phyloP scores from a whole-genome alignment of 1,140 invertebrate genomes.

The Olivierus martensii region DNA sequence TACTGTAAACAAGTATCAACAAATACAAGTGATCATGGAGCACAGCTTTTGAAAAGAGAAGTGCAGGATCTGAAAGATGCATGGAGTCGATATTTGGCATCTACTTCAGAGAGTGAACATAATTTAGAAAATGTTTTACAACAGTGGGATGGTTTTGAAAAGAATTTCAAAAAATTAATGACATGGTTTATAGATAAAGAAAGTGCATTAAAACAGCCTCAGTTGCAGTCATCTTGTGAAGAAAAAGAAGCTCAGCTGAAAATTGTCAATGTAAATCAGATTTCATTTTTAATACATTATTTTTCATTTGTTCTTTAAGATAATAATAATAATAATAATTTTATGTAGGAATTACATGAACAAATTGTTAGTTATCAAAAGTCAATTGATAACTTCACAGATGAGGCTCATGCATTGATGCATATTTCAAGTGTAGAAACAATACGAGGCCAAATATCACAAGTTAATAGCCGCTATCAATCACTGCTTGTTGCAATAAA shows the following conservation, averaged over 20 bases:
- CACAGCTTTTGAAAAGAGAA: slow-evolving; percentile 55
- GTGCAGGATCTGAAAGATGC: slow-evolving; percentile 40
- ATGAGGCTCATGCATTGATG: slow-evolving; percentile 71
- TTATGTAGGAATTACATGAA: slow-evolving; percentile 31
- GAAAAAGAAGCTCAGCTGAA: slow-evolving; percentile 68
- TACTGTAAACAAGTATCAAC: slow-evolving; percentile 53
- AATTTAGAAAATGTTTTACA: slow-evolving; percentile 52
- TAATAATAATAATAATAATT: slow-evolving; percentile 1
- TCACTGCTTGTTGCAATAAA: slow-evolving; percentile 39
- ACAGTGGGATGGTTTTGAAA: slow-evolving; percentile 80
- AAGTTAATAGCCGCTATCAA: slow-evolving; percentile 74
- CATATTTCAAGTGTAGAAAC: slow-evolving; percentile 69
- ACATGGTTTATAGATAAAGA: slow-evolving; percentile 76
- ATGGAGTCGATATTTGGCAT: slow-evolving; percentile 40
- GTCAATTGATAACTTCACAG: slow-evolving; percentile 70
- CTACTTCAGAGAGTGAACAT: slow-evolving; percentile 27
- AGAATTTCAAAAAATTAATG: slow-evolving; percentile 55
- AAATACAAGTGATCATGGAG: slow-evolving; percentile 58
- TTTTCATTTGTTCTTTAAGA: too few species aligned
- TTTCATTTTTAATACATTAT: too few species aligned
- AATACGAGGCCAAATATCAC: slow-evolving; percentile 72
- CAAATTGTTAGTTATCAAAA: slow-evolving; percentile 56
- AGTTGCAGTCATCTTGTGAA: slow-evolving; percentile 56
- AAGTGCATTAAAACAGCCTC: slow-evolving; percentile 49
- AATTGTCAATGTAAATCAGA: slow-evolving; percentile 39